Evolutionary conservation across 2,797 vertebrate species (phyloP).

Genomic region (Gila robusta): DNA sequence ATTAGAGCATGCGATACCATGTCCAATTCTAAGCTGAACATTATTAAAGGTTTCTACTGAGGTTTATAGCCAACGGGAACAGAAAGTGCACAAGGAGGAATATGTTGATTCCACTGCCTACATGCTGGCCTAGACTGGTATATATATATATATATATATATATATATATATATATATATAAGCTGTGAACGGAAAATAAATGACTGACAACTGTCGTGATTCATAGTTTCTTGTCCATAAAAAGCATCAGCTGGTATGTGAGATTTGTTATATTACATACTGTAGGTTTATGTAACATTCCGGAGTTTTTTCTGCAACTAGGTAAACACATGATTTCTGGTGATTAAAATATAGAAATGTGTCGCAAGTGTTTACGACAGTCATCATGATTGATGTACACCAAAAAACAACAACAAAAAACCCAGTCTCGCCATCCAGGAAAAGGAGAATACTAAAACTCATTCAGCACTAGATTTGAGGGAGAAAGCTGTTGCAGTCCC

Average conservation of each 20-base stretch:
- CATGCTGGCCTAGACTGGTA: conserved; percentile 9
- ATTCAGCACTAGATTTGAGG: conserved; percentile 28
- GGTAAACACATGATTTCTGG: conserved; percentile 5
- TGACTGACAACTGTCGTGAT: conserved; percentile 31
- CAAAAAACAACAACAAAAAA: not conserved
- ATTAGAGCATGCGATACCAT: conserved; percentile 28
- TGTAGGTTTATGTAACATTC: conserved; percentile 2
- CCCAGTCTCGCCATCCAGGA: not conserved
- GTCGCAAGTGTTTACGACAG: not conserved
- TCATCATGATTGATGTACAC: not conserved
- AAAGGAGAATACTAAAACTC: conserved; percentile 41
- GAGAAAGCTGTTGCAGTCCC: conserved; percentile 15
- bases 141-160: too few relatives aligned
- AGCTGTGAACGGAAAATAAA: not conserved
- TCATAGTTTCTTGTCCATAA: conserved; percentile 13
- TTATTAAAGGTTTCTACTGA: conserved; percentile 43
- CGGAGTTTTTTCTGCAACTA: not conserved
- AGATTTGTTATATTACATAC: not conserved
- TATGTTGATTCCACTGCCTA: conserved; percentile 12
- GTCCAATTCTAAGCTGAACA: conserved; percentile 42
- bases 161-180: too few relatives aligned
- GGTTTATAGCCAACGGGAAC: conserved; percentile 9
- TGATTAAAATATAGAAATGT: not conserved
- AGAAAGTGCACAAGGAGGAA: conserved; percentile 23
- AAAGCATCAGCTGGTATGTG: not conserved